A percentile compares a stretch with the other conserved stretches of the same genome.
Evolutionary conservation across 2,797 vertebrate genomes (phyloP).

Genomic region (Crocidura indochinensis): DNA sequence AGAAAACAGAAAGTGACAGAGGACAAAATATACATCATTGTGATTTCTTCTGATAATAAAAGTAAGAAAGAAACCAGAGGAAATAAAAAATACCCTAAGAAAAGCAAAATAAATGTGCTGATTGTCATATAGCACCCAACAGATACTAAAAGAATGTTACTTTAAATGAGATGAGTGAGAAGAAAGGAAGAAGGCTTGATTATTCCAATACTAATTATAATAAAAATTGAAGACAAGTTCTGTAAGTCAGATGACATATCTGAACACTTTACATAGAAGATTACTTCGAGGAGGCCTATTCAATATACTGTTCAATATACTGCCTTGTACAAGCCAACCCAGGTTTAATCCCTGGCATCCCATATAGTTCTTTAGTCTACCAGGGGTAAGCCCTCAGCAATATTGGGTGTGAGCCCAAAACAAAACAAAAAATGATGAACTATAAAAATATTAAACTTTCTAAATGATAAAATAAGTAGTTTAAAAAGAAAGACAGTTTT

Average conservation of each 20-base stretch:
- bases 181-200: neutral
- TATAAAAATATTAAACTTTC: neutral
- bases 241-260: neutral
- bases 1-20: neutral
- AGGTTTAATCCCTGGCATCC: neutral
- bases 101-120: neutral
- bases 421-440: neutral
- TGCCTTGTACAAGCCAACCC: neutral
- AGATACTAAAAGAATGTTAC: no score
- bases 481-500: neutral
- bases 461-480: neutral
- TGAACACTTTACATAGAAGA: no score
- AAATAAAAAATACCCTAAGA: neutral
- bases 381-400: no score
- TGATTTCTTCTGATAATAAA: neutral
- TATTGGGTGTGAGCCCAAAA: neutral
- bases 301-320: no score
- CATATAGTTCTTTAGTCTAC: no score
- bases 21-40: neutral
- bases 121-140: neutral
- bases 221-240: neutral
- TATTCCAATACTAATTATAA: neutral
- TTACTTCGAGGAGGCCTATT: no score
- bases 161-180: neutral
- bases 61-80: neutral